phyloP scores from a whole-genome alignment of 2,113 vertebrate species.

The Rhea pennata region DNA sequence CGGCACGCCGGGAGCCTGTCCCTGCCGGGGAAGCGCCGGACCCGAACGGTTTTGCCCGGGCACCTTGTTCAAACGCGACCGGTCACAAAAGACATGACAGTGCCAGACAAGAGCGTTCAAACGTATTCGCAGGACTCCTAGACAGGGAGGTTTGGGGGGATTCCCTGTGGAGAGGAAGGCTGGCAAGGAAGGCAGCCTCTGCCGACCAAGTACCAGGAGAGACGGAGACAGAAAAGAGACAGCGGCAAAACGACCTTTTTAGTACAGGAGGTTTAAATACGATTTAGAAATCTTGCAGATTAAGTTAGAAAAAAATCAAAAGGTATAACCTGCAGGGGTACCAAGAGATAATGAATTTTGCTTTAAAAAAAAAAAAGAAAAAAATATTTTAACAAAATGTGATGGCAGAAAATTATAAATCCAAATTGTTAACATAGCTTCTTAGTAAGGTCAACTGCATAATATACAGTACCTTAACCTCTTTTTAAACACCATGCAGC shows the following conservation, averaged over 20 bases:
- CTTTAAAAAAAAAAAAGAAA: constrained; percentile 35
- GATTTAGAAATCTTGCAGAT: constrained; percentile 70
- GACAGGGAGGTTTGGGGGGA: not conserved
- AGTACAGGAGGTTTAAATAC: constrained; percentile 66
- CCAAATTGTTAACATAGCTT: constrained; percentile 73
- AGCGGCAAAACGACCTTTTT: constrained; percentile 51
- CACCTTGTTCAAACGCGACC: not conserved
- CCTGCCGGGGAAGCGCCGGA: not conserved
- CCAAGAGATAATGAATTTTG: constrained; percentile 73
- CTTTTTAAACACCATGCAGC: constrained; percentile 73
- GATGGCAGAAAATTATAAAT: constrained; percentile 73
- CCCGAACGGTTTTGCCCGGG: not conserved
- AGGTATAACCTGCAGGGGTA: constrained; percentile 66
- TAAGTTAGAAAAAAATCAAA: constrained; percentile 72
- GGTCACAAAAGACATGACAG: not conserved
- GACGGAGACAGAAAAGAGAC: not conserved
- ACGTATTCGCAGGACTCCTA: not conserved
- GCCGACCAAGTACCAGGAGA: not conserved
- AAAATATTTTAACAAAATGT: constrained; percentile 63
- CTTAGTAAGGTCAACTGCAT: constrained; percentile 76
- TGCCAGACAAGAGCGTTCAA: not conserved
- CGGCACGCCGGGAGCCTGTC: not conserved
- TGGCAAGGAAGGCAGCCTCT: not conserved
- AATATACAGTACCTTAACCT: constrained; percentile 69
- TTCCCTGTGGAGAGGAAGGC: not conserved